A percentile compares a stretch with the other conserved stretches of the same genome.
phyloP scores from a whole-genome alignment of 2,888 invertebrate genomes.

The Drosophila phalerata region DNA sequence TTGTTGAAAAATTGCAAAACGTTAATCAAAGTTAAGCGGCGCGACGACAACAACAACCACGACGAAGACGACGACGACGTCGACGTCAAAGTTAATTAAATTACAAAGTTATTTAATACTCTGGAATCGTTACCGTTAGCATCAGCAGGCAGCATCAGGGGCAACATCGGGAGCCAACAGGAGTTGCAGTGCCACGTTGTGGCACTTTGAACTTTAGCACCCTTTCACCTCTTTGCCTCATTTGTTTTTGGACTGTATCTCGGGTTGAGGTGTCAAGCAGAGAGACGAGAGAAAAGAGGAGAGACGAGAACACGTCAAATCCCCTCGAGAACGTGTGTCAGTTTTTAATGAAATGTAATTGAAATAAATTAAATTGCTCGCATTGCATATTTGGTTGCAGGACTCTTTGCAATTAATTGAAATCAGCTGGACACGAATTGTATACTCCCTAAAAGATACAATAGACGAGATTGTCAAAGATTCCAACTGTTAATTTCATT shows the following conservation, averaged over 20 bases:
- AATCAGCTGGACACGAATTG: slow-evolving; percentile 29
- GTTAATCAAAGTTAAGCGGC: slow-evolving; percentile 81
- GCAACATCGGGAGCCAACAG: slow-evolving; percentile 25
- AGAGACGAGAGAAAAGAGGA: background rate
- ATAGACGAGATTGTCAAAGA: background rate
- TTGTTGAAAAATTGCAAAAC: slow-evolving; percentile 79
- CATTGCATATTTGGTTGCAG: slow-evolving; percentile 38
- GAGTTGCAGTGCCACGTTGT: slow-evolving; percentile 31
- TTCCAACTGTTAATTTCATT: background rate
- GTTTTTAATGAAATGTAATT: slow-evolving; percentile 74
- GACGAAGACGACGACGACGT: slow-evolving; percentile 49
- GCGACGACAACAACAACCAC: slow-evolving; percentile 31
- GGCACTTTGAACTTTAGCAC: slow-evolving; percentile 62
- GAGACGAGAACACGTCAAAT: background rate
- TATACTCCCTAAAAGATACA: background rate
- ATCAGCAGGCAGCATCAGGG: slow-evolving; percentile 39
- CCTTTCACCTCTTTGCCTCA: slow-evolving; percentile 27
- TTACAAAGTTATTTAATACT: slow-evolving; percentile 81
- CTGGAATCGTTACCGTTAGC: slow-evolving; percentile 68
- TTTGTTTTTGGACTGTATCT: slow-evolving; percentile 1
- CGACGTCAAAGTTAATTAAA: slow-evolving; percentile 80
- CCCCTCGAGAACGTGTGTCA: slow-evolving; percentile 59
- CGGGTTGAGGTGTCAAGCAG: background rate
- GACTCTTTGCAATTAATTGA: slow-evolving; percentile 18
- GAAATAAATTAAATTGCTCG: slow-evolving; percentile 64